A percentile compares a stretch with the other conserved stretches of the same genome.
phyloP scores from a whole-genome alignment of 2,888 invertebrate genomes.

The Patella caerulea region DNA sequence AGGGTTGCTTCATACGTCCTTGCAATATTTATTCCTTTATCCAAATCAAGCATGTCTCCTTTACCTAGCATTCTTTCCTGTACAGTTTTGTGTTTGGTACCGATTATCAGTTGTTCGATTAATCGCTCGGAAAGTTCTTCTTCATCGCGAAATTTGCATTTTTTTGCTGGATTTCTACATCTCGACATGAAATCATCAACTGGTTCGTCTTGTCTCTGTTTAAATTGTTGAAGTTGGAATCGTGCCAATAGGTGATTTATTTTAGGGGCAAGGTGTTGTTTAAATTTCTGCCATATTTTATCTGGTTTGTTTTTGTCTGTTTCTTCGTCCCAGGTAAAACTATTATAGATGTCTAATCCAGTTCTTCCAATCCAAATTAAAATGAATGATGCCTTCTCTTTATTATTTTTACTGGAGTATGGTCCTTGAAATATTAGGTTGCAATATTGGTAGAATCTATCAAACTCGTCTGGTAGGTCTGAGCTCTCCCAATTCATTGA shows the following conservation, averaged over 20 bases:
- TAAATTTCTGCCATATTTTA: neutral
- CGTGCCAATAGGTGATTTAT: neutral
- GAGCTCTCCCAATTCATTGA: neutral
- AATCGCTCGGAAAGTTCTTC: neutral
- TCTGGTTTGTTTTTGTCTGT: slow-evolving; percentile 6
- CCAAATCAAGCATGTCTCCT: slow-evolving; percentile 1
- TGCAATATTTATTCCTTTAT: neutral
- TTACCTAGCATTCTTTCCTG: neutral
- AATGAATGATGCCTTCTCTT: neutral
- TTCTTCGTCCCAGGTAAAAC: neutral
- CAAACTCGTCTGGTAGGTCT: neutral
- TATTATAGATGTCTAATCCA: neutral
- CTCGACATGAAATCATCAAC: neutral
- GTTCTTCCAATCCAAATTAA: slow-evolving; percentile 3
- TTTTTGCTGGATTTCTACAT: neutral
- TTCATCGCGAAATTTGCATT: neutral
- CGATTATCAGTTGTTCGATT: neutral
- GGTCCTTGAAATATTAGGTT: slow-evolving; percentile 4
- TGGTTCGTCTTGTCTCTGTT: too few species aligned
- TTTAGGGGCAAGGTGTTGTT: neutral
- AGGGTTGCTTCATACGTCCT: neutral
- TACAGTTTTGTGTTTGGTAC: neutral
- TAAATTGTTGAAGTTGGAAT: neutral
- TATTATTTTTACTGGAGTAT: neutral
- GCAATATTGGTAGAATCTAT: neutral